Evolutionary conservation across 2,888 invertebrate genomes (phyloP).

Genomic region (Brachynemurus nebulosus): DNA sequence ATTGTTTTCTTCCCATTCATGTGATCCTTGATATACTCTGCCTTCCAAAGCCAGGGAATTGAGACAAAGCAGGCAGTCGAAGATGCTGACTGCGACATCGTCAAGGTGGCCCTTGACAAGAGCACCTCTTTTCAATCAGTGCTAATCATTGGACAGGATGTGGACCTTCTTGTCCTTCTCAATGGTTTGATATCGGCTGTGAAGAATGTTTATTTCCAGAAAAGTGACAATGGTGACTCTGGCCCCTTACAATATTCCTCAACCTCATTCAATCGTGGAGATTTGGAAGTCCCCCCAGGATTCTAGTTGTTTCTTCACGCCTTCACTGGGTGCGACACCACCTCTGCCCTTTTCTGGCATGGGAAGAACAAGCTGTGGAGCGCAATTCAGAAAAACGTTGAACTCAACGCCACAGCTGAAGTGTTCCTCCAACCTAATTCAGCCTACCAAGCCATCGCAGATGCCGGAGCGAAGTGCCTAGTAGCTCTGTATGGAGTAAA

Average conservation of each 20-base stretch:
- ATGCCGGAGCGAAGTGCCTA: neutral
- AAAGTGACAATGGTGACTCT: neutral
- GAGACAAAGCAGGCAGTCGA: too few species aligned
- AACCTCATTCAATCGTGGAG: neutral
- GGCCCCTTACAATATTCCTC: neutral
- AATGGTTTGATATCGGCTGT: neutral
- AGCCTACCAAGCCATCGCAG: neutral
- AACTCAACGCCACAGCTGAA: neutral
- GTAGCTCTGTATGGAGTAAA: neutral
- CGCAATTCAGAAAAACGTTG: neutral
- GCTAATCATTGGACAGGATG: neutral
- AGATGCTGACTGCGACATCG: neutral
- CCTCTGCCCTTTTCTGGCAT: conserved; percentile 12
- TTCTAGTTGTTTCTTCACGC: conserved; percentile 9
- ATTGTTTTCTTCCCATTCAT: too few species aligned
- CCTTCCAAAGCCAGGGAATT: too few species aligned
- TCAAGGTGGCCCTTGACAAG: neutral
- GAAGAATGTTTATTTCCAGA: neutral
- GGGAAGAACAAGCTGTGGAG: conserved; percentile 7
- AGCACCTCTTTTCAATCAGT: neutral
- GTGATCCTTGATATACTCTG: too few species aligned
- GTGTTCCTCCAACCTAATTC: conserved; percentile 1
- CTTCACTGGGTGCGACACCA: conserved; percentile 12
- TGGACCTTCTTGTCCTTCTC: neutral
- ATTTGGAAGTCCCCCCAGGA: neutral